phyloP scores from a whole-genome alignment of 2,888 invertebrate species.

The Tinea pellionella region DNA sequence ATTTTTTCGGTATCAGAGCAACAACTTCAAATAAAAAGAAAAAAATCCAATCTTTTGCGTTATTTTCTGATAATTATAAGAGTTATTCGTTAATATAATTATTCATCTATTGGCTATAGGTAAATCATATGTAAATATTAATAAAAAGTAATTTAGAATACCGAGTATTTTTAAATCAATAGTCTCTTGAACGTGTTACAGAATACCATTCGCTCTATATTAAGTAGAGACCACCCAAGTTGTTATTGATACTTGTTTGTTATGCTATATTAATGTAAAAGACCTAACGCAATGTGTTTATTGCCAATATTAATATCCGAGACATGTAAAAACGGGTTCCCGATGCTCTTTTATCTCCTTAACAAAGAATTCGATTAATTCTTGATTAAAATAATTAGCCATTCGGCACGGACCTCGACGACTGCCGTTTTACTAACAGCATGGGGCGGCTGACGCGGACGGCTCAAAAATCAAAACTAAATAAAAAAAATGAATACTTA shows the following conservation, averaged over 20 bases:
- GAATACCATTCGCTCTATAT: background rate
- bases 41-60: too few relatives aligned
- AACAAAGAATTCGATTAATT: constrained; percentile 42
- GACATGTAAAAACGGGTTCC: constrained; percentile 35
- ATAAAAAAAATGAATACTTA: background rate
- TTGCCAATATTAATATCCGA: constrained; percentile 23
- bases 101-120: too few relatives aligned
- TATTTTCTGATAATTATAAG: too few relatives aligned
- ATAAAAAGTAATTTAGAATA: too few relatives aligned
- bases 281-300: constrained; percentile 36
- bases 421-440: constrained; percentile 18
- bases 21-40: too few relatives aligned
- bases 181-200: background rate
- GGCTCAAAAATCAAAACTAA: background rate
- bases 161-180: too few relatives aligned
- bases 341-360: constrained; percentile 30
- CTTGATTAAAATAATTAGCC: constrained; percentile 50
- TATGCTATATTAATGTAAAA: constrained; percentile 27
- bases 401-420: constrained; percentile 33
- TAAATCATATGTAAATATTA: too few relatives aligned
- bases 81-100: too few relatives aligned
- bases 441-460: too few relatives aligned
- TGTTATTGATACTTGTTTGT: constrained; percentile 25
- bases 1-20: too few relatives aligned
- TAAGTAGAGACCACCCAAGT: constrained; percentile 10